Evolutionary conservation across 2,888 invertebrate genomes (phyloP), one percentile per base, ranked within the genome.

Genomic region (Ptychoptera albimana): DNA sequence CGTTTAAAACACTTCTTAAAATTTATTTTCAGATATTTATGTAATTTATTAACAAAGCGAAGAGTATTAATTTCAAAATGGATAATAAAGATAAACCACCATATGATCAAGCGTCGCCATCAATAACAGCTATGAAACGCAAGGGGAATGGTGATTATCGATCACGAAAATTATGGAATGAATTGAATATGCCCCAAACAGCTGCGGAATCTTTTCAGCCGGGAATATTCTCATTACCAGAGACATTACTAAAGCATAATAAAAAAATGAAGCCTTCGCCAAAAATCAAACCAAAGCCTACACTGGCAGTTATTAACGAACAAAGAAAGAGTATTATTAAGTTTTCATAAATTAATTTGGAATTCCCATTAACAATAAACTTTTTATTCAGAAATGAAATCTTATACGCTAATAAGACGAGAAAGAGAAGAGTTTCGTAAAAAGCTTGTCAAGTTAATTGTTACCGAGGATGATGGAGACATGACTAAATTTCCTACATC

Each of bases 371-470:
- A n/a, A n/a, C n/a, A n/a, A n/a, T n/a, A n/a, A n/a, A n/a, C n/a
- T n/a, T 23, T 23, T 23, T 23, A 44, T 58, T 59, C 12, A 77
- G 75, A 71, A 46, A 71, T 74, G 61, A 71, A 73, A 60, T 75
- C 75, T 43, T 85, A 79, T 54, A 76, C 81, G 32, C 71, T 71
- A 4, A 70, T 80, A 67, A 71, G 82, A 35, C 73, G 73, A 59
- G 82, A 86, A 50, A 71, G 89, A 15, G 88, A 89, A 61, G 78
- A 82, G 53, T 92, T 91, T 64, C 74, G 92, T 29, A 73, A 77
- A 51, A 79, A 81, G 55, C 66, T 92, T 45, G 79, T 89, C 43
- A 75, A 78, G 51, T 69, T 86, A 49, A 83, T 91, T 51, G 71
- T 73, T 51, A 69, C 72, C 12, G 67, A 68, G 46, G 66, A 69